These are phyloP conservation scores for Drosophila cardini DNA, from an alignment of 1,140 invertebrate genomes.

Conservation along the genomic window DNA sequence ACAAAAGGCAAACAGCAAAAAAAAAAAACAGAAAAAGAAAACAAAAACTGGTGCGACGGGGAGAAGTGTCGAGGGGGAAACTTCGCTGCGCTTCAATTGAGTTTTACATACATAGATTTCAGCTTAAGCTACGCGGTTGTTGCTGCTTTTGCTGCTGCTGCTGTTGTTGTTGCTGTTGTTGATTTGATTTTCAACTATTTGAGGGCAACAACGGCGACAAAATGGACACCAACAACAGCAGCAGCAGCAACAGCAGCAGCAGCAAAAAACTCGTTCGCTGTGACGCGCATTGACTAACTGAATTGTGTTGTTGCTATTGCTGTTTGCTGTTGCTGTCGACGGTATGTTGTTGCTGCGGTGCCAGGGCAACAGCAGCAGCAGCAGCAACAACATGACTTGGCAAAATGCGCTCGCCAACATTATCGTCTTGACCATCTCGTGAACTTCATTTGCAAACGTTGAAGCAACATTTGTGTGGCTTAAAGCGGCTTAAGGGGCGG, in stretches of 20 bases:
- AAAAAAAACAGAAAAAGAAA: conserved; percentile 44
- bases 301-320: conserved; percentile 46
- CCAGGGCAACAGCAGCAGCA: conserved; percentile 62
- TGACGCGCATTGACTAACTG: conserved; percentile 54
- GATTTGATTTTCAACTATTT: conserved; percentile 82
- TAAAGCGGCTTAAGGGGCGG: background rate
- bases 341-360: conserved; percentile 59
- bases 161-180: conserved; percentile 42
- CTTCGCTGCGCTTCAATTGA: conserved; percentile 73
- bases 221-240: conserved; percentile 69
- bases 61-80: conserved; percentile 26
- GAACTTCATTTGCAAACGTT: conserved; percentile 81
- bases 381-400: conserved; percentile 71
- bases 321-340: too few species aligned
- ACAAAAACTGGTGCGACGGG: conserved; percentile 33
- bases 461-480: conserved; percentile 44
- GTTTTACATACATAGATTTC: conserved; percentile 76
- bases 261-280: conserved; percentile 59
- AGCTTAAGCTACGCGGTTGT: conserved; percentile 12
- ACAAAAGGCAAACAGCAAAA: conserved; percentile 75
- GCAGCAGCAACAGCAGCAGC: conserved; percentile 6
- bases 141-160: conserved; percentile 12
- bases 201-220: conserved; percentile 72
- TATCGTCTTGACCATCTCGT: conserved; percentile 82
- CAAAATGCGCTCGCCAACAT: conserved; percentile 80